These are phyloP conservation scores for Drosophila subquinaria DNA, from an alignment of 2,888 invertebrate genomes.

Conservation along the genomic window DNA sequence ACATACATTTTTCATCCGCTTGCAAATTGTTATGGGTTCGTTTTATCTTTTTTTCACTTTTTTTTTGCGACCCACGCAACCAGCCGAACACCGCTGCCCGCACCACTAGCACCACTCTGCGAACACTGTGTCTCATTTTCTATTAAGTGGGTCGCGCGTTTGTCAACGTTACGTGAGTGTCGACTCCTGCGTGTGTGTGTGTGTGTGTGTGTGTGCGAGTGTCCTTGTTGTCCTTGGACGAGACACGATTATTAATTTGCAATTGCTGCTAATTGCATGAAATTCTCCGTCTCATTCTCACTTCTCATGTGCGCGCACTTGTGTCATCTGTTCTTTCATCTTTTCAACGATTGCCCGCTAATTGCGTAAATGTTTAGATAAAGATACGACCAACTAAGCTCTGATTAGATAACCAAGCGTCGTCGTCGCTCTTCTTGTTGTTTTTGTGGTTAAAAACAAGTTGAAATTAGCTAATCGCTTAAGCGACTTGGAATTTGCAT, in stretches of 20 bases:
- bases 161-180: conserved; percentile 58
- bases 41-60: conserved; percentile 13
- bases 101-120: background rate
- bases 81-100: conserved; percentile 4
- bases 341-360: conserved; percentile 27
- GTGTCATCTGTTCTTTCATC: conserved; percentile 38
- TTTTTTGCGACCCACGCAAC: conserved; percentile 42
- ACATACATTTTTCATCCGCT: conserved; percentile 78
- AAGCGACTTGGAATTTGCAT: conserved; percentile 42
- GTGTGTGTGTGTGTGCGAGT: conserved; percentile 35
- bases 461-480: conserved; percentile 48
- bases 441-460: conserved; percentile 17
- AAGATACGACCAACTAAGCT: conserved; percentile 57
- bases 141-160: conserved; percentile 67
- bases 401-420: conserved; percentile 67
- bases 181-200: conserved; percentile 7
- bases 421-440: background rate
- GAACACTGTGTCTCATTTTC: conserved; percentile 55
- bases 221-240: conserved; percentile 72
- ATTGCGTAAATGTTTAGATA: conserved; percentile 63
- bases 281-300: conserved; percentile 19
- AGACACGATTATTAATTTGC: conserved; percentile 78
- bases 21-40: conserved; percentile 76
- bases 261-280: conserved; percentile 79
- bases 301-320: background rate